Base-by-base conservation (phyloP, 2,888 invertebrate genomes). In the Eilema caniola region DNA sequence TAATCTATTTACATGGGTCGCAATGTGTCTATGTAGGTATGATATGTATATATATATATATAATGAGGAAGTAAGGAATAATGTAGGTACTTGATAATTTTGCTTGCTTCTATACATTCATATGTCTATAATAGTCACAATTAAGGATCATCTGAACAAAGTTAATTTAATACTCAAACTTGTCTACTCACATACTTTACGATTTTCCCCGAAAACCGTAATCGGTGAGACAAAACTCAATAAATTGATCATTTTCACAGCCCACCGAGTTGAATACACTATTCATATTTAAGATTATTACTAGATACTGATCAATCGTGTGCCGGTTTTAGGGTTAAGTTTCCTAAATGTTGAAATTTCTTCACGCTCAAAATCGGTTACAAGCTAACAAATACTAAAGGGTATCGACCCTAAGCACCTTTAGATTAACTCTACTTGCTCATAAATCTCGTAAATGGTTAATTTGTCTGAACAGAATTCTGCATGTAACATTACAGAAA, bases 171-270 rank as follows among this genome's bases (percentile, higher is more conserved):
- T 47, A 20, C 47, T 20, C 7, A 47, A 47, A 47, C 47, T 24
- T 23, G n/a, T 7, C 59, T 31, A 24, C 41, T n/a, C 10, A 10
- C 47, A 8, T 20, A 47, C 7, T 68, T 67, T 28, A 24, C 23
- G 70, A 69, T 78, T 73, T 73, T 76, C 69, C 57, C 10, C 63
- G 4, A 74, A 86, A 81, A 84, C 77, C 70, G 74, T 82, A 86
- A 76, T 79, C 62, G 67, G 41, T 57, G 63, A 77, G 76, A 75
- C 76, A 84, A 86, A 86, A 87, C 83, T 85, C 89, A 85, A 85
- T 70, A 76, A 92, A 92, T 92, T 86, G 87, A 93, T 93, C 79
- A 75, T 89, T 80, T 83, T 91, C 88, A 79, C 84, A 79, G 53
- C 41, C 41, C 60, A 28, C 67, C 79, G 85, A 85, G 89, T 88